Percentiles rank a stretch among this genome's conserved stretches.
phyloP scores from a whole-genome alignment of 2,797 vertebrate species.

The Chiloscyllium punctatum region DNA sequence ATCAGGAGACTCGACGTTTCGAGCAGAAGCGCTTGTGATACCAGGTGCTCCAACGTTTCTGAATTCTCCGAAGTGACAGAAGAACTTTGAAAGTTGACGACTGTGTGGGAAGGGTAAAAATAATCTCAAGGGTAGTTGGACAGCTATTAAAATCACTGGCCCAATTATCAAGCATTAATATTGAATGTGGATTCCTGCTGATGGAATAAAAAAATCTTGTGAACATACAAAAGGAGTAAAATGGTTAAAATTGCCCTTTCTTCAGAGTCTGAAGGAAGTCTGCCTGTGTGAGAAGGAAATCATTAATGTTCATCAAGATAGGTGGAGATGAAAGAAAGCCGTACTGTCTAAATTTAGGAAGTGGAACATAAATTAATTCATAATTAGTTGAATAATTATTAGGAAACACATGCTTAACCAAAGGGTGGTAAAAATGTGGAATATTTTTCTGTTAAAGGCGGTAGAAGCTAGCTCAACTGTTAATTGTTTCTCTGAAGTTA shows the following conservation, averaged over 20 bases:
- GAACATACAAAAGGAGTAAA: not conserved
- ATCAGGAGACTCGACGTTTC: no score
- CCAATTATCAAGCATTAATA: not conserved
- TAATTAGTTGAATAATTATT: conserved; percentile 2
- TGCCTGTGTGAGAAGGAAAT: not conserved
- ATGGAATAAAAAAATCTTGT: not conserved
- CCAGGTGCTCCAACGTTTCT: no score
- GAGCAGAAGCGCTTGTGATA: no score
- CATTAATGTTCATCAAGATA: not conserved
- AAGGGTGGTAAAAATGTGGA: not conserved
- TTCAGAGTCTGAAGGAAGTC: not conserved
- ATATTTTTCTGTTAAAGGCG: not conserved
- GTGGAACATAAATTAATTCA: not conserved
- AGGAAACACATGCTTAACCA: not conserved
- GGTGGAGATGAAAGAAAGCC: not conserved
- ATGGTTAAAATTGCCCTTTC: not conserved
- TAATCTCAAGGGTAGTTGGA: not conserved
- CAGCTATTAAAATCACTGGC: not conserved
- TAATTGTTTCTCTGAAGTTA: not conserved
- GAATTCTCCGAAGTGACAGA: not conserved
- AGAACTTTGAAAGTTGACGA: not conserved
- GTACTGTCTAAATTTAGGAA: not conserved
- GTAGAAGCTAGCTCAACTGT: not conserved
- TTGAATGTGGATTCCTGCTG: not conserved
- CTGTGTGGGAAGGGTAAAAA: not conserved